Evolutionary conservation across 37 sponge, comb jelly and placozoan genomes (phyloP).

Genomic region (Halichondria panicea): DNA sequence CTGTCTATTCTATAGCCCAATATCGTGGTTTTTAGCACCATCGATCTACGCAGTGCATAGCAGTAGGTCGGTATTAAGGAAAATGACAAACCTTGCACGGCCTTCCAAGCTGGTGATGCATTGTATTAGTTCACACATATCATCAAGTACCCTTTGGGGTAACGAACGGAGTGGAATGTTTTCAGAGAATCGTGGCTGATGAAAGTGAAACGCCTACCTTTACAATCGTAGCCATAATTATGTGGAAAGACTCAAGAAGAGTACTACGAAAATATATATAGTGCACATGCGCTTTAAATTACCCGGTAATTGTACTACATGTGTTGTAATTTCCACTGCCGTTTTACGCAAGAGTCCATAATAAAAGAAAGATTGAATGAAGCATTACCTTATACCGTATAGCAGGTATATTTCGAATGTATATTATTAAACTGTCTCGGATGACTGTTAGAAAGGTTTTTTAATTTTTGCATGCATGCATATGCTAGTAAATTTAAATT

Average conservation of each 20-base stretch:
- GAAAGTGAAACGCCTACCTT: background rate
- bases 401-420: no score
- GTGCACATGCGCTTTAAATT: no score
- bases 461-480: no score
- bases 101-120: constrained; percentile 8
- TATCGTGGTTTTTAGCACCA: constrained; percentile 4
- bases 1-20: background rate
- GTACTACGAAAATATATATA: background rate
- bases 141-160: constrained; percentile 18
- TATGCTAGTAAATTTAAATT: no score
- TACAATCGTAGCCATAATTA: background rate
- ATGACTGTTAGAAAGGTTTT: no score
- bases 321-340: no score
- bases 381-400: no score
- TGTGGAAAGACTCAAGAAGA: constrained; percentile 6
- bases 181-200: background rate
- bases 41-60: constrained; percentile 10
- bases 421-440: no score
- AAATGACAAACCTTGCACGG: background rate
- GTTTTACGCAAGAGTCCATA: no score
- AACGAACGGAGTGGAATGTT: background rate
- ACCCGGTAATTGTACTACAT: no score
- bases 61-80: background rate
- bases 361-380: no score
- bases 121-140: constrained; percentile 12